Evolutionary conservation across 2,797 vertebrate genomes (phyloP).

Genomic region (Okamejei kenojei): DNA sequence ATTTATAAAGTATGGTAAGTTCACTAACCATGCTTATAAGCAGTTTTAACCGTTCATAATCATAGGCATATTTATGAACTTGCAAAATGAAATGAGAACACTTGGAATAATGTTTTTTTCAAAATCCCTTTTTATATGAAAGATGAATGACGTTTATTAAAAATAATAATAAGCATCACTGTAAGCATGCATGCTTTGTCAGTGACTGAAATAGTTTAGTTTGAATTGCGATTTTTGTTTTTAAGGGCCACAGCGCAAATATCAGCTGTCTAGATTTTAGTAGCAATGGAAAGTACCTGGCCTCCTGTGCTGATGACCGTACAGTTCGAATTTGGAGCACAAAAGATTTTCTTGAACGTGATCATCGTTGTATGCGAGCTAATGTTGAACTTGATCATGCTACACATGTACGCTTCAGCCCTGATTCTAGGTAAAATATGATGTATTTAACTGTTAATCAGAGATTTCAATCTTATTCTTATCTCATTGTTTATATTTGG

Average conservation of each 20-base stretch:
- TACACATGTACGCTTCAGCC: constrained; percentile 79
- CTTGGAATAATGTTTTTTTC: not conserved
- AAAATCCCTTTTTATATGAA: not conserved
- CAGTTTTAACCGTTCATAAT: not conserved
- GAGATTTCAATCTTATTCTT: not conserved
- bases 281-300: constrained; percentile 88
- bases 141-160: not conserved
- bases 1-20: not conserved
- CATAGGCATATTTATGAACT: not conserved
- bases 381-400: constrained; percentile 84
- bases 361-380: constrained; percentile 79
- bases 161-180: not conserved
- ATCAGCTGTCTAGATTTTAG: constrained; percentile 87
- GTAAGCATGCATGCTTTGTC: not conserved
- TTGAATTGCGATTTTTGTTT: constrained; percentile 23
- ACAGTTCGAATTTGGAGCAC: constrained; percentile 89
- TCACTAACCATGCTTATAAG: not conserved
- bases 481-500: not conserved
- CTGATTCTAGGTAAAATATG: constrained; percentile 72
- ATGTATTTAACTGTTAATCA: not conserved
- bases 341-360: constrained; percentile 77
- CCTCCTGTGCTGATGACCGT: constrained; percentile 82
- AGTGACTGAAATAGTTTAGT: not conserved
- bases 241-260: constrained; percentile 75
- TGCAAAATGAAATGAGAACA: not conserved